Base-by-base conservation (phyloP, 2,113 vertebrate species). In the Callocephalon fimbriatum region DNA sequence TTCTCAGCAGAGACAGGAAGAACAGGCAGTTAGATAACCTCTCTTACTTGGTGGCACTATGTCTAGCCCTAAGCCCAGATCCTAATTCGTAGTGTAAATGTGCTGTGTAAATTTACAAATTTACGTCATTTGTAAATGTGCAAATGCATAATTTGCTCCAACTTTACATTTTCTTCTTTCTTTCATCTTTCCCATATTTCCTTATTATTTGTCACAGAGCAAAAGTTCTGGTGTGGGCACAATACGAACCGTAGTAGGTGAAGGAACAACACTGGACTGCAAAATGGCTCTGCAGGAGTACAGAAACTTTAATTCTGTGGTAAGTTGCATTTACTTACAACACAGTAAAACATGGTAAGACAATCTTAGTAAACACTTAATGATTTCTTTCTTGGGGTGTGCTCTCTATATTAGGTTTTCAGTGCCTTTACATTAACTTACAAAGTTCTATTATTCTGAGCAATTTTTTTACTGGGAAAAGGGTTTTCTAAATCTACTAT, bases 271-370 rank as follows among this genome's bases (percentile, higher is more conserved):
- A 44, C 86, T 95, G 77, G 98, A 98, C 23, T 98, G 97, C 96
- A 99, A 99, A 98, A 96, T 98, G 87, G 73, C 98, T 73, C 97
- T 98, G 40, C 98, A 97, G 26, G 98, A 99, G 31, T 98, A 99
- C 66, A 98, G 97, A 88, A 98, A 95, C 42, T 93, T 97, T 42
- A 97, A 85, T 67, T 66, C 96, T 72, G 97, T 89, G 99, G 99
- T 99, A 98, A 98, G 98, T 86, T 29, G 71, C 26, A 29, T 31
- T 85, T 51, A 81, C 35, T 92, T 68, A 71, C 12, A 82, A 72
- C 7, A 35, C 15, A 67, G 6, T 48, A 78, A 59, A 62, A 85
- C 14, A 40, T 4, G 2, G 11, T 27, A 17, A 73, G 18, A 75
- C 16, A 75, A 75, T 44, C 66, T 10, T 48, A 6, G n/a, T 71